Conservation (phyloP, 2,113 vertebrate species). For the Crypturellus undulatus region DNA sequence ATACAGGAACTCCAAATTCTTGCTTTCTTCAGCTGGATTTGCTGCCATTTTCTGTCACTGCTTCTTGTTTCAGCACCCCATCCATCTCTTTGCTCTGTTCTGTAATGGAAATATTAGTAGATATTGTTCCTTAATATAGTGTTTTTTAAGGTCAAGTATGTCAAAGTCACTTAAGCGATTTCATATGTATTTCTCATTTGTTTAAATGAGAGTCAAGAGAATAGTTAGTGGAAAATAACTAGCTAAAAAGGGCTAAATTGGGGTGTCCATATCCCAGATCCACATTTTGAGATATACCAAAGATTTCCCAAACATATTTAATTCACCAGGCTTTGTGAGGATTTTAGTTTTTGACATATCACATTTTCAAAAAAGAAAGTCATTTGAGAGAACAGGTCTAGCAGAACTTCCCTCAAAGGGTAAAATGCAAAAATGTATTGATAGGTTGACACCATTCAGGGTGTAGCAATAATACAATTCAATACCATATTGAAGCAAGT, state of each 20-base stretch:
- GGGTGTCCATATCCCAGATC: neutral
- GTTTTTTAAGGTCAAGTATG: neutral
- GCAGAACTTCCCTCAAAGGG: neutral
- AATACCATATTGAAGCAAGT: neutral
- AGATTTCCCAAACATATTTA: neutral
- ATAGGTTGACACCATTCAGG: neutral
- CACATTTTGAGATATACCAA: neutral
- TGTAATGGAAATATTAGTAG: neutral
- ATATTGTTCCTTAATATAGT: neutral
- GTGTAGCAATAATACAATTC: neutral
- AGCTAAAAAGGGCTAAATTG: neutral
- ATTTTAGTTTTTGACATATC: neutral
- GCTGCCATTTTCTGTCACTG: neutral
- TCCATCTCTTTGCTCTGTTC: neutral
- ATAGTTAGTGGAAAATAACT: neutral
- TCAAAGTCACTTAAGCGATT: neutral
- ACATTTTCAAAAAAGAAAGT: neutral
- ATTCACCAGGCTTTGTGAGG: neutral
- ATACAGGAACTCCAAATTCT: neutral
- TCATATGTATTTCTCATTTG: neutral
- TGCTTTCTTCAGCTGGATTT: neutral
- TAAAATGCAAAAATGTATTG: neutral
- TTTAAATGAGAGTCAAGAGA: neutral
- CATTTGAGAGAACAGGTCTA: neutral
- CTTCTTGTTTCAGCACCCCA: neutral